Base-by-base conservation (phyloP, 2,797 vertebrate species). In the Varecia variegata region DNA sequence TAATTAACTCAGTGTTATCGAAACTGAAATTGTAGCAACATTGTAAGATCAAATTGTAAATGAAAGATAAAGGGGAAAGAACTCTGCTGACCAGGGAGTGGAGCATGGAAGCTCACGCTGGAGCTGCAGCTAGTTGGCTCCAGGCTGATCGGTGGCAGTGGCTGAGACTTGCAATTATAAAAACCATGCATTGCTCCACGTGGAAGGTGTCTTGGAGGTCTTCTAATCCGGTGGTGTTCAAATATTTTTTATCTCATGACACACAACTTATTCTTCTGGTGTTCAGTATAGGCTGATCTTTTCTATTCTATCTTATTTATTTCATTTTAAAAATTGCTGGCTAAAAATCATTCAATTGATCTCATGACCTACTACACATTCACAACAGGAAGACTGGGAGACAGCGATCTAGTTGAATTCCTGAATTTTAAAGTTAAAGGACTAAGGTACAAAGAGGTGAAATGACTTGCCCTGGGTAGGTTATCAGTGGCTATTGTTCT, bases 1-100 rank as follows among this genome's bases (percentile, higher is more conserved):
- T 99, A 98, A 98, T 99, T 99, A 99, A 98, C 97, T 98, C 2
- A 0, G 10, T 92, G 97, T 97, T 98, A 98, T 98, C 88, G 7
- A 97, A 98, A 97, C 98, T 23, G 45, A 94, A 98, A 97, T 97
- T 98, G 97, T 98, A 98, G 97, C 96, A 97, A 95, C 96, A 50
- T 92, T 94, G 95, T 97, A 95, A 96, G 87, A 96, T 91, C 96
- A 93, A 85, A 94, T 88, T 88, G 77, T 95, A 96, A 95, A 83
- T 79, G 94, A 88, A 73, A 96, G 98, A 98, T 97, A 97, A 97
- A 98, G 60, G n/a, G 43, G 18, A 88, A 87, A 95, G 76, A 96
- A 93, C 97, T 95, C 96, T 96, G n/a, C 94, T 97, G 97, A 97
- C 97, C 97, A 54, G 95, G 74, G 88, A 97, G 84, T 12, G 18